Evolutionary conservation across 1,140 invertebrate species (phyloP), one percentile per base, ranked within the genome.

Genomic region (Gryon sp.): DNA sequence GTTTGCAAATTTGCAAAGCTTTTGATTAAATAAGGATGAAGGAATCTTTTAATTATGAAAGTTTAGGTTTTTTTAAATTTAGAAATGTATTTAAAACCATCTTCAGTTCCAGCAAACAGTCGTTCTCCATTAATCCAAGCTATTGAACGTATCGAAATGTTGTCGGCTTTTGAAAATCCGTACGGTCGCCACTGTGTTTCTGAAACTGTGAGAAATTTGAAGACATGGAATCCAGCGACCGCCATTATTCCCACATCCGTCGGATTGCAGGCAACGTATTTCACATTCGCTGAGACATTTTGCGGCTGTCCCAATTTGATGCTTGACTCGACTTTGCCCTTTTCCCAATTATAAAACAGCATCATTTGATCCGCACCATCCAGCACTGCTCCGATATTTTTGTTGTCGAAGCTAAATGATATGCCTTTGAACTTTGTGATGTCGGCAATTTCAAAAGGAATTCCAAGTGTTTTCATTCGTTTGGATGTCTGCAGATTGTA

Each of bases 261-360:
- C 4, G 95, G 95, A 88, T 96, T 96, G 60, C 93, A 92, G n/a
- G 90, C 86, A 20, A 95, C 88, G 89, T 87, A 81, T 28, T 89
- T 84, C 3, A 86, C 70, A 11, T 88, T 82, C 0, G 88, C 86
- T 5, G 90, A 89, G 43, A 89, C 87, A n/a, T 90, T 91, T 74
- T 92, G 92, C 0, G 90, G 86, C 84, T 91, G 93, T 73, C 92
- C 90, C 34, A 93, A 90, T 85, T 94, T 94, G 1, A 91, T 90
- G 43, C 91, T 91, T 46, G 93, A 94, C 78, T 96, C 93, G 0
- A 97, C 90, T 86, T 95, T 95, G 1, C 93, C 93, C 84, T 94
- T 95, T 76, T 96, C 95, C 92, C 94, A 95, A 80, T 93, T 93
- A 85, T 94, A 97, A 83, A 92, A 93, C 45, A 95, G 90, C 83